Base-by-base conservation (phyloP, 2,888 invertebrate species). In the Chalcis sispes region DNA sequence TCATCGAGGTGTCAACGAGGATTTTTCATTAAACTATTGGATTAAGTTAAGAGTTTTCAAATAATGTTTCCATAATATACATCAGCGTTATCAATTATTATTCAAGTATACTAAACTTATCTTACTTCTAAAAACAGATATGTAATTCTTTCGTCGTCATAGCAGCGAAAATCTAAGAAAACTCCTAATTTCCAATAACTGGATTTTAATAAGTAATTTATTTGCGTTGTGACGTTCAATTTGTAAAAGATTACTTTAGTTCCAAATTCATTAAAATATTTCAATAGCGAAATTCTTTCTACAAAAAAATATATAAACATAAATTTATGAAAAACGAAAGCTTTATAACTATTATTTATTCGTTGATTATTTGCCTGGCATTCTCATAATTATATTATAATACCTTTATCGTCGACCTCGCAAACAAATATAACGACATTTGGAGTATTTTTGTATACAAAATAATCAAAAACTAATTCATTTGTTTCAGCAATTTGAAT, bases 391-490 rank as follows among this genome's bases (percentile, higher is more conserved):
- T 46, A 46, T 15, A 15, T 46, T 3, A 46, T 15, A 46, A 46
- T 8, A 46, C 13, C 13, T 15, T 70, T 65, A 59, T 58, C 13
- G 7, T 54, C 5, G 4, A 4, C 10, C 15, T 75, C 58, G 29
- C 75, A 75, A 29, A 70, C 50, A 20, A 75, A 58, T 25, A 40
- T 58, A 40, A 75, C 29, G 8, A 75, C 42, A 18, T 18, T 58
- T 23, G 70, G 46, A 23, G 40, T 20, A 27, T 59, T 64, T 56
- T 75, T 75, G 10, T 52, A 40, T 7, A 8, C n/a, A 40, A 75
- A 70, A 59, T 65, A 75, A 27, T 75, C 59, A 20, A 69, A 18
- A 48, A 75, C 46, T 36, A 75, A 50, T 25, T 64, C 27, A 27
- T 75, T 69, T 27, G n/a, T n/a, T n/a, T n/a, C n/a, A n/a, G n/a